These are phyloP conservation scores for Omphaloscelis lunosa DNA, from an alignment of 2,888 invertebrate species.

Conservation along the genomic window DNA sequence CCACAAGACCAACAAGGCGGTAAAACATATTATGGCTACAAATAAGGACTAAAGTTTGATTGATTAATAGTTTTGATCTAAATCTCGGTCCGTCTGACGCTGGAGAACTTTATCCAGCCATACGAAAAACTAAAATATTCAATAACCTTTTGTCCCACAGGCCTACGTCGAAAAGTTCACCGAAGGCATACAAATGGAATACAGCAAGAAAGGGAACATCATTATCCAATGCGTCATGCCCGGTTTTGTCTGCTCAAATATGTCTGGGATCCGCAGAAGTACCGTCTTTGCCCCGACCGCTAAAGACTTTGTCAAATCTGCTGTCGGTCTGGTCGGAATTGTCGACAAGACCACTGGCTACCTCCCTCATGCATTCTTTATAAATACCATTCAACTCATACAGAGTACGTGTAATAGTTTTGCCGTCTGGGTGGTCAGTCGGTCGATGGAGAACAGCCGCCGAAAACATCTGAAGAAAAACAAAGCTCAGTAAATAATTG, in stretches of 20 bases:
- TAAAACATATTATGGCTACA: too few relatives aligned
- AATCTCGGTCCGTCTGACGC: not conserved
- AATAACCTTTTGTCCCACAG: conserved; percentile 78
- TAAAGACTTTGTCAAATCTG: conserved; percentile 93
- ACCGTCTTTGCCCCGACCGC: conserved; percentile 94
- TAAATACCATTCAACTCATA: conserved; percentile 86
- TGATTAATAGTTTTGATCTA: too few relatives aligned
- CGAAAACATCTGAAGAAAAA: conserved; percentile 90
- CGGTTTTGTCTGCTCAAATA: conserved; percentile 97
- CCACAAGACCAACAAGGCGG: too few relatives aligned
- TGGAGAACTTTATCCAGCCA: not conserved
- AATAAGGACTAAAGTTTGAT: not conserved
- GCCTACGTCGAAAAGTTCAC: conserved; percentile 96
- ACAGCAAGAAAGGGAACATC: conserved; percentile 92
- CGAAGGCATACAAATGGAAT: conserved; percentile 94
- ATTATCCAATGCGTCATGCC: conserved; percentile 95
- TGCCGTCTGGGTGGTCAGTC: conserved; percentile 91
- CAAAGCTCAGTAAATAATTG: conserved; percentile 81
- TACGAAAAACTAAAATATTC: not conserved
- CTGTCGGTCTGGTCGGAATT: conserved; percentile 93
- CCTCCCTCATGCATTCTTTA: conserved; percentile 92
- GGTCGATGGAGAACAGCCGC: conserved; percentile 92
- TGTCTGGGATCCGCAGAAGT: conserved; percentile 95
- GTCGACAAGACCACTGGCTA: conserved; percentile 94
- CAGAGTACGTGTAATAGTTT: conserved; percentile 89